Evolutionary conservation across 2,113 vertebrate genomes (phyloP), one percentile per base, ranked within the genome.

Genomic region (Syrmaticus mikado): DNA sequence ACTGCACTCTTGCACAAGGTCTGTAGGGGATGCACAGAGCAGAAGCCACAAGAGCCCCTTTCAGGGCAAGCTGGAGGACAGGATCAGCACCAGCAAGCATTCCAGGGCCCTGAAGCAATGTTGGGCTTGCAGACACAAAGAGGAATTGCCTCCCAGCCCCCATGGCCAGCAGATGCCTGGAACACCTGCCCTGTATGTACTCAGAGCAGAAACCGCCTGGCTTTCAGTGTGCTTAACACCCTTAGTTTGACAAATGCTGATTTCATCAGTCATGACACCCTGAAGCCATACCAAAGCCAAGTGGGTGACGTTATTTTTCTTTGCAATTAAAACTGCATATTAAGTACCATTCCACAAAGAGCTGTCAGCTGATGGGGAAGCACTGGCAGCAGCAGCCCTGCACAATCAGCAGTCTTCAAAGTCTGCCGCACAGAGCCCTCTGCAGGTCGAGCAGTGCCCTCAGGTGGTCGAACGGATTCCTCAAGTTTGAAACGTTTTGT

Each of bases 401-500:
- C 28, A 4, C 45, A 43, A 21, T 8, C 43, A 3, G 32, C 52
- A 3, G 27, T 4, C 32, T 48, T 27, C 45, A 36, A 50, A 45
- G 65, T 32, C 20, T 9, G 7, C 34, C 45, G 30, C 10, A 11
- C 41, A 9, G 7, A 0, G 45, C 73, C 15, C 68, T 24, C 41
- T 0, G 0, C 8, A 48, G 78, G 74, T 28, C 28, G 3, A 2
- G 32, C 86, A 94, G 90, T 82, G 93, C 90, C 90, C 93, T 89
- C 89, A 45, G 50, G 83, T 27, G 94, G 94, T 19, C n/a, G 14
- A 7, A 62, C 0, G 2, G 48, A 55, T 5, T 2, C 2, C 24
- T 41, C 3, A 0, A 64, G 13, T 0, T 14, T 8, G 7, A 38
- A 52, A 52, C 8, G 24, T 36, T 3, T 9, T 4, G 1, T 53